Evolutionary conservation across 2,797 vertebrate genomes (phyloP).

Genomic region (Echeneis naucrates): DNA sequence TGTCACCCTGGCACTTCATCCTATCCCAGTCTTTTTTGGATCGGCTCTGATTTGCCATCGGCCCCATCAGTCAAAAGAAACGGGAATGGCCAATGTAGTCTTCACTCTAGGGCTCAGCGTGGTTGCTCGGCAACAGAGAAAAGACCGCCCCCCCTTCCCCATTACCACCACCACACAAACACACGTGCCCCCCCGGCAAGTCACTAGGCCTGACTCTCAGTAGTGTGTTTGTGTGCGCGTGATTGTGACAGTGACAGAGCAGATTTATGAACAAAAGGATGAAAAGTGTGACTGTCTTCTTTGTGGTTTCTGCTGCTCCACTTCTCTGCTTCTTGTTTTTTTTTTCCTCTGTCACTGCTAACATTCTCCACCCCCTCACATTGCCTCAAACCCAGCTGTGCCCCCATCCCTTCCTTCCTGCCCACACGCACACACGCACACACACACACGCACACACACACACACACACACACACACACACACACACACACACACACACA

Average conservation of each 20-base stretch:
- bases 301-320: constrained; percentile 50
- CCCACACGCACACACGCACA: constrained; percentile 37
- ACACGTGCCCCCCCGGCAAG: constrained; percentile 71
- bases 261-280: constrained; percentile 64
- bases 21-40: constrained; percentile 42
- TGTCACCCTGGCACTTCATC: constrained; percentile 48
- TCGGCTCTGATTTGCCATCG: constrained; percentile 47
- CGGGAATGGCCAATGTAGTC: constrained; percentile 39
- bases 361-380: constrained; percentile 77
- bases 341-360: constrained; percentile 38
- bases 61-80: constrained; percentile 59
- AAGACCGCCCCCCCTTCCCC: constrained; percentile 71
- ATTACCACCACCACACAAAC: no score
- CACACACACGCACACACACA: constrained; percentile 16
- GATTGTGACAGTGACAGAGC: constrained; percentile 42
- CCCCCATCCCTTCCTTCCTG: constrained; percentile 60
- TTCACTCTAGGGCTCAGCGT: constrained; percentile 75
- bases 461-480: constrained; percentile 9
- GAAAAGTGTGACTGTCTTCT: constrained; percentile 38
- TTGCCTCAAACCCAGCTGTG: constrained; percentile 78
- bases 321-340: constrained; percentile 49
- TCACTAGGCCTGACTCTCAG: constrained; percentile 74
- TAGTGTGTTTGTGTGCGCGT: constrained; percentile 30
- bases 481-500: constrained; percentile 8
- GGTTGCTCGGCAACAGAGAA: constrained; percentile 86